Evolutionary conservation across 2,888 invertebrate species (phyloP).

Genomic region (Callyntrura sp.): DNA sequence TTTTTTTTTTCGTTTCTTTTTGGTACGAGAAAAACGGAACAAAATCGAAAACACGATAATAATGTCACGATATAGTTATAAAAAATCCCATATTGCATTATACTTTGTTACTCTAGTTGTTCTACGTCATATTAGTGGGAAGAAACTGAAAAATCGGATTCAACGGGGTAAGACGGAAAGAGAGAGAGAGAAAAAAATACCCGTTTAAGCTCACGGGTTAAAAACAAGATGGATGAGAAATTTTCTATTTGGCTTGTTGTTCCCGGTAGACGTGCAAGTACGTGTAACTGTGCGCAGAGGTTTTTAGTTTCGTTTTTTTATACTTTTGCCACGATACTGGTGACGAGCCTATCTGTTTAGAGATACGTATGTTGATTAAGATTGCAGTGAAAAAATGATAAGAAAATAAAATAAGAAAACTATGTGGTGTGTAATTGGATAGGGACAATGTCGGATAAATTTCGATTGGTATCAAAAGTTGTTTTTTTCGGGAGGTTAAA

Average conservation of each 20-base stretch:
- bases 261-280: constrained; percentile 28
- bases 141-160: constrained; percentile 63
- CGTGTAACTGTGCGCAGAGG: not conserved
- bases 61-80: constrained; percentile 31
- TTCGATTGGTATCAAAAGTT: not conserved
- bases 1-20: not conserved
- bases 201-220: not conserved
- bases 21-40: constrained; percentile 4
- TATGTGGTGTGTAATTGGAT: constrained; percentile 74
- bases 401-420: constrained; percentile 36
- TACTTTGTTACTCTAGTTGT: too few relatives aligned
- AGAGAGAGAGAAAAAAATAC: constrained; percentile 3
- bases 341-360: not conserved
- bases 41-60: constrained; percentile 52
- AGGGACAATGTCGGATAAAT: constrained; percentile 48
- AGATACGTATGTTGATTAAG: constrained; percentile 42
- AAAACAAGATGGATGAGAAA: not conserved
- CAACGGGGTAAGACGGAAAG: constrained; percentile 1
- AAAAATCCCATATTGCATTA: not conserved
- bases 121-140: constrained; percentile 66
- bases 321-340: not conserved
- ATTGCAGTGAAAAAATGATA: constrained; percentile 40
- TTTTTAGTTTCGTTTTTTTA: constrained; percentile 14
- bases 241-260: not conserved
- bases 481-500: constrained; percentile 20